These are phyloP conservation scores for Orthosia gracilis DNA, from an alignment of 2,888 invertebrate species.

Conservation along the genomic window DNA sequence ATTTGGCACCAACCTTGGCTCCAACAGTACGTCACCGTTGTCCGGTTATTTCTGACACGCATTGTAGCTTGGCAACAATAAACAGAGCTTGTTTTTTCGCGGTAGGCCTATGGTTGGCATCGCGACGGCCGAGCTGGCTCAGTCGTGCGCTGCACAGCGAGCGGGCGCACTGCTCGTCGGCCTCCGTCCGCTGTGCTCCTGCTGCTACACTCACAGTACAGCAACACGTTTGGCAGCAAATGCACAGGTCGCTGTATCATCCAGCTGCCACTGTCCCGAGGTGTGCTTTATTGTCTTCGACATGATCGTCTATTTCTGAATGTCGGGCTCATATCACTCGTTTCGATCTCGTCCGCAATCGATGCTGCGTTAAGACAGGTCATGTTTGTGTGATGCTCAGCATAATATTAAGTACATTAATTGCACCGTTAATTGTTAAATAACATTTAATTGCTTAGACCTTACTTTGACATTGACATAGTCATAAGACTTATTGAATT, in stretches of 20 bases:
- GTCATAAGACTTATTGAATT: neutral
- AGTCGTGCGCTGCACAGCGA: neutral
- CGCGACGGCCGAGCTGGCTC: conserved; percentile 9
- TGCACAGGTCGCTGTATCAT: neutral
- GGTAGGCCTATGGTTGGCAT: conserved; percentile 65
- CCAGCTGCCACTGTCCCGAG: neutral
- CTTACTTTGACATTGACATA: conserved; percentile 49
- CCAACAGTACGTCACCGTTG: conserved; percentile 81
- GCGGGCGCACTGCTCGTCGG: no score
- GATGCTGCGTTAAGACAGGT: conserved; percentile 25
- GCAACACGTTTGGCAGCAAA: neutral
- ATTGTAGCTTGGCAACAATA: conserved; percentile 83
- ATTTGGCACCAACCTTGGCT: conserved; percentile 85
- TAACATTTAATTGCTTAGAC: conserved; percentile 27
- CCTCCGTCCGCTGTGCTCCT: neutral
- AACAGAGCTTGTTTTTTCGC: conserved; percentile 69
- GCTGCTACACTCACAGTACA: neutral
- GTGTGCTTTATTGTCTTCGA: neutral
- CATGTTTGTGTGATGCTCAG: conserved; percentile 29
- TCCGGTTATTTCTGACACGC: conserved; percentile 84
- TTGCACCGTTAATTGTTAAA: conserved; percentile 29
- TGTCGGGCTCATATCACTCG: neutral
- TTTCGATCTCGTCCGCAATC: neutral
- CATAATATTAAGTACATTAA: conserved; percentile 28
- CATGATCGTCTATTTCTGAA: conserved; percentile 5